phyloP scores from a whole-genome alignment of 1,140 invertebrate species.

The Heliconius hewitsoni region DNA sequence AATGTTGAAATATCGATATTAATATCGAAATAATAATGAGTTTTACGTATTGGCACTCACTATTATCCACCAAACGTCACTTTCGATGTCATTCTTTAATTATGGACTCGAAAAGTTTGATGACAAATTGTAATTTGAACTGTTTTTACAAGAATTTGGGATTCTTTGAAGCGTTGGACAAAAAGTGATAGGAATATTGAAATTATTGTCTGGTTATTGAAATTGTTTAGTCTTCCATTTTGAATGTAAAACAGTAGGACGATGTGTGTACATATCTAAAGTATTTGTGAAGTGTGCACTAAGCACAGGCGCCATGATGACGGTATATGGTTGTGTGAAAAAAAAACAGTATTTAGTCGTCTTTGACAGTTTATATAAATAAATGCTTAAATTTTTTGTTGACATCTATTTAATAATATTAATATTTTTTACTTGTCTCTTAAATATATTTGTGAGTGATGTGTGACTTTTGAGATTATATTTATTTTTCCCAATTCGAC shows the following conservation, averaged over 20 bases:
- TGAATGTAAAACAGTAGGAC: conserved; percentile 26
- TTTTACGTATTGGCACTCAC: neutral
- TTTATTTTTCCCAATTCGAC: neutral
- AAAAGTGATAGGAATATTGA: conserved; percentile 18
- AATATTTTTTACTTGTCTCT: neutral
- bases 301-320: conserved; percentile 14
- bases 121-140: neutral
- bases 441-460: neutral
- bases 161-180: neutral
- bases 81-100: neutral
- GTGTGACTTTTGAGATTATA: too few relatives aligned
- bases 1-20: neutral
- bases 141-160: neutral
- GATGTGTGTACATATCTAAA: conserved; percentile 39
- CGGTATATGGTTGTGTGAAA: conserved; percentile 2
- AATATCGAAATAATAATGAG: neutral
- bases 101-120: neutral
- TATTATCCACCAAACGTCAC: neutral
- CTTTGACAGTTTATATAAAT: conserved; percentile 21
- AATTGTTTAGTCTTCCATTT: conserved; percentile 44
- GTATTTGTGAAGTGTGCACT: neutral
- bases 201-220: conserved; percentile 30
- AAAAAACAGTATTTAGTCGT: conserved; percentile 7
- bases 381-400: neutral
- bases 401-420: neutral